These are phyloP conservation scores for Triplophysa tibetana DNA, from an alignment of 2,113 vertebrate species.

Conservation along the genomic window DNA sequence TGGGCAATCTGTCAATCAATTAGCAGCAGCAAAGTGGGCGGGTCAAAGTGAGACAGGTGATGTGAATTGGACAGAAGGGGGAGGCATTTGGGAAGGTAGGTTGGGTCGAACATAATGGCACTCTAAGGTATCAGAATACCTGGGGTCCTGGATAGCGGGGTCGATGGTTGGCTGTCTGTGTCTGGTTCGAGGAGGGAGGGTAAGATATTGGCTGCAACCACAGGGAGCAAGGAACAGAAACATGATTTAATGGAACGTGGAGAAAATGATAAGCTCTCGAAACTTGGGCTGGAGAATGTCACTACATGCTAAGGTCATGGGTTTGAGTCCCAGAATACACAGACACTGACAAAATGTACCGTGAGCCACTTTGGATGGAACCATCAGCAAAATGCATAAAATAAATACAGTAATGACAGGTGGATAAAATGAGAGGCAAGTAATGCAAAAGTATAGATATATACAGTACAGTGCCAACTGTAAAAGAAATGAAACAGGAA, in stretches of 20 bases:
- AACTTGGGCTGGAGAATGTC: no score
- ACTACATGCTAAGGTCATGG: no score
- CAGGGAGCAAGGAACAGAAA: constrained; percentile 55
- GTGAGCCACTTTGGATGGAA: no score
- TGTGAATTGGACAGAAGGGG: not conserved
- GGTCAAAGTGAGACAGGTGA: not conserved
- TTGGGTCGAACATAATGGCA: not conserved
- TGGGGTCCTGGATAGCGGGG: constrained; percentile 78
- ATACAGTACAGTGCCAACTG: constrained; percentile 3
- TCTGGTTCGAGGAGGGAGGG: constrained; percentile 80
- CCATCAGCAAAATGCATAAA: not conserved
- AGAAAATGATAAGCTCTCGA: not conserved
- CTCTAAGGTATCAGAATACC: constrained; percentile 76
- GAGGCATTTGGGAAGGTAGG: not conserved
- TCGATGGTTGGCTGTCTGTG: constrained; percentile 72
- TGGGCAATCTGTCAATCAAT: constrained; percentile 60
- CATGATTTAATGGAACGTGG: constrained; percentile 26
- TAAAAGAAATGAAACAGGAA: not conserved
- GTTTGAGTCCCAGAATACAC: no score
- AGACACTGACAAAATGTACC: no score
- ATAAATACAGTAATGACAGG: not conserved
- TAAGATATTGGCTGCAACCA: constrained; percentile 82
- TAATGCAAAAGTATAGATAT: not conserved
- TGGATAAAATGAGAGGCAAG: not conserved
- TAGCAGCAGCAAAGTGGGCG: constrained; percentile 18